Evolutionary conservation across 2,113 vertebrate species (phyloP).

Genomic region (Ivindomyrus marchei): DNA sequence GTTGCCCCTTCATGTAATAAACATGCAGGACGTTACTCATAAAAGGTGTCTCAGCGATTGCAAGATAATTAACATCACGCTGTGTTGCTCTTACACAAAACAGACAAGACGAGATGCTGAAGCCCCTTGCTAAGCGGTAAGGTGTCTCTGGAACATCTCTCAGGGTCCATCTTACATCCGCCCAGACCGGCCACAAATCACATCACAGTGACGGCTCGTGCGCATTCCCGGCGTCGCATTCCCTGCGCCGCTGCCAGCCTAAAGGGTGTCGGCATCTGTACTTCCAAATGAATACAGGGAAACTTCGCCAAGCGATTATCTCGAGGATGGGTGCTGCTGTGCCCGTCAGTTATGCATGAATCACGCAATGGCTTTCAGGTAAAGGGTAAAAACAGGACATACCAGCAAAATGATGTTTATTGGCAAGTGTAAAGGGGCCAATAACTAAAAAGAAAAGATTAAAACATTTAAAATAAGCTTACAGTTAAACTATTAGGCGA

Average conservation of each 20-base stretch:
- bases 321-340: background rate
- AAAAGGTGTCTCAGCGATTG: background rate
- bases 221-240: background rate
- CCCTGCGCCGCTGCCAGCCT: background rate
- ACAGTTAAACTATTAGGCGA: background rate
- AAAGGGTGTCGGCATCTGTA: background rate
- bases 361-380: background rate
- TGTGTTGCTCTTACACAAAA: background rate
- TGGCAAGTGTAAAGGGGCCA: background rate
- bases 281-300: background rate
- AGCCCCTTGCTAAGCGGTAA: background rate
- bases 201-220: background rate
- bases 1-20: background rate
- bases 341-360: background rate
- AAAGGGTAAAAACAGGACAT: background rate
- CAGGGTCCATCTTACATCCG: background rate
- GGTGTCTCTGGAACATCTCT: background rate
- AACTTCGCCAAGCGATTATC: background rate
- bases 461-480: slow-evolving; percentile 11
- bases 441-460: background rate
- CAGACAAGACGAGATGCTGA: background rate
- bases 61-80: background rate
- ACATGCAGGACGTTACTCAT: background rate
- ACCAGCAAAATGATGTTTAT: slow-evolving; percentile 14
- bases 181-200: background rate